Percentiles rank a stretch among this genome's conserved stretches.
These are phyloP conservation scores for Saturnia pavonia DNA, from an alignment of 2,888 invertebrate species.

Conservation along the genomic window DNA sequence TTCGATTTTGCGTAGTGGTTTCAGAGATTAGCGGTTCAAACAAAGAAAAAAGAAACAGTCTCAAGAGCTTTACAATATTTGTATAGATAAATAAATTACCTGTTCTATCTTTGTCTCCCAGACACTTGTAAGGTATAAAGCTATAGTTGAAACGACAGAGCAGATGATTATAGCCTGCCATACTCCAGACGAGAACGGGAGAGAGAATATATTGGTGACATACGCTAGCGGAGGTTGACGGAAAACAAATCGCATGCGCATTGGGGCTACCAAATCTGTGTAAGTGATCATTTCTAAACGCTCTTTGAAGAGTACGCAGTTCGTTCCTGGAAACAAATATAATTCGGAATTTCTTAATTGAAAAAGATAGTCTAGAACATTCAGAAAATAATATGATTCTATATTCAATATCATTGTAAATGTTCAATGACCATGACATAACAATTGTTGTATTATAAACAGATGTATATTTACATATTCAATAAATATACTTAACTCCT, in stretches of 20 bases:
- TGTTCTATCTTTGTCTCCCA: conserved; percentile 48
- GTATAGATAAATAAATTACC: conserved; percentile 33
- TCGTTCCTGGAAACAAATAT: conserved; percentile 45
- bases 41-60: too few species aligned
- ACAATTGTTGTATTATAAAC: too few species aligned
- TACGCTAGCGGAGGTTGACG: conserved; percentile 84
- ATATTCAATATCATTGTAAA: too few species aligned
- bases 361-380: not conserved
- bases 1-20: too few species aligned
- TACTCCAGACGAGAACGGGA: conserved; percentile 83
- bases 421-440: too few species aligned
- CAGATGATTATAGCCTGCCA: conserved; percentile 80
- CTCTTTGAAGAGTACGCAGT: conserved; percentile 47
- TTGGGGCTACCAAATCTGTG: conserved; percentile 70
- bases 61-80: not conserved
- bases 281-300: conserved; percentile 67
- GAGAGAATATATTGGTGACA: conserved; percentile 83
- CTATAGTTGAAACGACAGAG: conserved; percentile 52
- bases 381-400: too few species aligned
- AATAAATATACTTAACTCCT: not conserved
- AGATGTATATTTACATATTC: not conserved
- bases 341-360: not conserved
- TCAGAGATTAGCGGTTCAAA: too few species aligned
- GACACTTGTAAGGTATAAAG: conserved; percentile 60
- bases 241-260: conserved; percentile 80